Conservation (phyloP, 2,797 vertebrate species). For the Diglossa cyanea region DNA sequence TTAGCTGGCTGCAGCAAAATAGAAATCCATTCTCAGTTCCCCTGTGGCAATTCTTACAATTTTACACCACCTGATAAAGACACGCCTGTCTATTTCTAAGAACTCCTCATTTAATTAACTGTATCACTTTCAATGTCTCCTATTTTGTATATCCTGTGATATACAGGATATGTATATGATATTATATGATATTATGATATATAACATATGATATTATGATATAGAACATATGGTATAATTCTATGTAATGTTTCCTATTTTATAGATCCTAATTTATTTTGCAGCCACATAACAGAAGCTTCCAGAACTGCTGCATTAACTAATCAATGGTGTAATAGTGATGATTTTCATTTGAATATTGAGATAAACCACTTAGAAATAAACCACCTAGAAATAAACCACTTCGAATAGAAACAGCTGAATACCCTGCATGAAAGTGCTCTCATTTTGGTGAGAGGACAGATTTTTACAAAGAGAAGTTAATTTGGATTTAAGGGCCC, state of each 20-base stretch:
- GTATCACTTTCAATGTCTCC: background rate
- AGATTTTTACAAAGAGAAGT: background rate
- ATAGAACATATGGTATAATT: background rate
- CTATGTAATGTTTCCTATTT: background rate
- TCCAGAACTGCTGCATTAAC: background rate
- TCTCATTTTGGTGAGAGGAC: background rate
- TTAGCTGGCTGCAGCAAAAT: background rate
- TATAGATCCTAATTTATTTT: background rate
- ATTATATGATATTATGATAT: background rate
- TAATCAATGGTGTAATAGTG: background rate
- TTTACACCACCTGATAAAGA: background rate
- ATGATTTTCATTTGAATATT: background rate
- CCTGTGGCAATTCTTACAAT: background rate
- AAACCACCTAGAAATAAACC: background rate
- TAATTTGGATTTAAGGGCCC: background rate
- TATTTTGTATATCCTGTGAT: background rate
- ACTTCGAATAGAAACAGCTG: background rate
- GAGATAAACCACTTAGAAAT: background rate
- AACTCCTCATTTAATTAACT: background rate
- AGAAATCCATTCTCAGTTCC: background rate
- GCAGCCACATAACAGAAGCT: accelerated
- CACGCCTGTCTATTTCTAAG: background rate
- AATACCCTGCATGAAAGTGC: background rate
- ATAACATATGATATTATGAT: background rate
- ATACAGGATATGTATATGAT: background rate